phyloP scores from a whole-genome alignment of 2,888 invertebrate species.

The Drosophila bunnanda region DNA sequence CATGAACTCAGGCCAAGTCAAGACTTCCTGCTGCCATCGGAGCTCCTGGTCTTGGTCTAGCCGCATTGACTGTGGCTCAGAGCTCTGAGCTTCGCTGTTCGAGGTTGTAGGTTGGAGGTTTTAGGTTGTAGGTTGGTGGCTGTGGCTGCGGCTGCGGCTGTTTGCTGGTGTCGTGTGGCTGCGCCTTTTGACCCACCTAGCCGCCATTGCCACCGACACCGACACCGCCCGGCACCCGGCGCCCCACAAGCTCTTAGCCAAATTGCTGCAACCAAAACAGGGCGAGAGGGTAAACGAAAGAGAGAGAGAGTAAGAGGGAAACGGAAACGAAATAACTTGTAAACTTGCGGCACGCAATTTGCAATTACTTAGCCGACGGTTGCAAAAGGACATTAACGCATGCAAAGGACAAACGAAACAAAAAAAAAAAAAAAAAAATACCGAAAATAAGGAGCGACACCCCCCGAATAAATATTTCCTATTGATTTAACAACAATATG shows the following conservation, averaged over 20 bases:
- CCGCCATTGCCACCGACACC: conserved; percentile 40
- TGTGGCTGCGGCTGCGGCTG: conserved; percentile 46
- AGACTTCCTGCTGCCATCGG: conserved; percentile 46
- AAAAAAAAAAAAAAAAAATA: background rate
- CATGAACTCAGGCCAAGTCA: conserved; percentile 28
- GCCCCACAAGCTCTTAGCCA: conserved; percentile 73
- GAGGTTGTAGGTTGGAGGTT: conserved; percentile 19
- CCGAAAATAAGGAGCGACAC: conserved; percentile 18
- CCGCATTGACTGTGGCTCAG: conserved; percentile 49
- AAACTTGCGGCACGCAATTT: conserved; percentile 72
- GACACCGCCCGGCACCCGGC: conserved; percentile 8
- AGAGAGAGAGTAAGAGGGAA: background rate
- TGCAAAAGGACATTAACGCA: conserved; percentile 43
- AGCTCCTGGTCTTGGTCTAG: conserved; percentile 54
- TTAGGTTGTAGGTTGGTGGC: conserved; percentile 35
- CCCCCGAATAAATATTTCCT: conserved; percentile 34
- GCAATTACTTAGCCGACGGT: conserved; percentile 71
- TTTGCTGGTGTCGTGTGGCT: conserved; percentile 54
- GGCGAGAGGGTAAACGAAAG: background rate
- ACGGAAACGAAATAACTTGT: conserved; percentile 43
- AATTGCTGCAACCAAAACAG: conserved; percentile 65
- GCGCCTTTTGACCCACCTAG: conserved; percentile 76
- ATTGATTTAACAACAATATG: conserved; percentile 73
- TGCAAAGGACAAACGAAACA: conserved; percentile 15
- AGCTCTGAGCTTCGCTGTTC: conserved; percentile 20